Conservation (phyloP, 2,888 invertebrate genomes). For the Noctua janthina region DNA sequence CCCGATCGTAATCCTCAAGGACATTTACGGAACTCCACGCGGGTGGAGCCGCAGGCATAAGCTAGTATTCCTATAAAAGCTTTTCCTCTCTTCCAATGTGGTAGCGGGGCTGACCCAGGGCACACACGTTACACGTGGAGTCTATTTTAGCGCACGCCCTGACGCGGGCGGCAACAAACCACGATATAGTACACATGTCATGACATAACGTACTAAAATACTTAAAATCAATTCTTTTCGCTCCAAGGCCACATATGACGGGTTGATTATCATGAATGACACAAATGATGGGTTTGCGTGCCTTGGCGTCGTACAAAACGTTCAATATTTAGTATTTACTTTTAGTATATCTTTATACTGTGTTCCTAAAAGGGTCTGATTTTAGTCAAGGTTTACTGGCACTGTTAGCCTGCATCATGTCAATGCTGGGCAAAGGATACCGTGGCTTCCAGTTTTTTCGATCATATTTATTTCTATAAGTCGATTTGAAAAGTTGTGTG, state of each 20-base stretch:
- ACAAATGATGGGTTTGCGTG: conserved; percentile 69
- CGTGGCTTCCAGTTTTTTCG: too few relatives aligned
- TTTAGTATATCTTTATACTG: conserved; percentile 14
- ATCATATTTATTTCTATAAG: too few relatives aligned
- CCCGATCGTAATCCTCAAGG: not conserved
- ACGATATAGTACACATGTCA: conserved; percentile 18
- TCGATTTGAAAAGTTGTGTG: too few relatives aligned
- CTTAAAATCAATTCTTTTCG: conserved; percentile 57
- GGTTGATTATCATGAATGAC: conserved; percentile 58
- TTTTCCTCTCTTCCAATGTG: not conserved
- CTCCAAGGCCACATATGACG: conserved; percentile 49
- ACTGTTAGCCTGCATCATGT: not conserved
- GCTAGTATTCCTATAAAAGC: not conserved
- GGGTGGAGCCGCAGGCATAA: not conserved
- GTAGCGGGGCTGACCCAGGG: not conserved
- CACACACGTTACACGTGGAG: not conserved
- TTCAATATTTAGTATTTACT: conserved; percentile 30
- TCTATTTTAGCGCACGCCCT: conserved; percentile 3
- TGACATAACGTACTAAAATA: conserved; percentile 43
- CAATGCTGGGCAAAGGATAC: not conserved
- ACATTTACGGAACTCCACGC: not conserved
- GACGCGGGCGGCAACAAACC: not conserved
- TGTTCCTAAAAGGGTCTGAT: not conserved
- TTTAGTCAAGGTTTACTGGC: not conserved
- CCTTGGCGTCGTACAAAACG: conserved; percentile 10